Evolutionary conservation across 2,888 invertebrate species (phyloP), one percentile per base, ranked within the genome.

Genomic region (Nemurella pictetii): DNA sequence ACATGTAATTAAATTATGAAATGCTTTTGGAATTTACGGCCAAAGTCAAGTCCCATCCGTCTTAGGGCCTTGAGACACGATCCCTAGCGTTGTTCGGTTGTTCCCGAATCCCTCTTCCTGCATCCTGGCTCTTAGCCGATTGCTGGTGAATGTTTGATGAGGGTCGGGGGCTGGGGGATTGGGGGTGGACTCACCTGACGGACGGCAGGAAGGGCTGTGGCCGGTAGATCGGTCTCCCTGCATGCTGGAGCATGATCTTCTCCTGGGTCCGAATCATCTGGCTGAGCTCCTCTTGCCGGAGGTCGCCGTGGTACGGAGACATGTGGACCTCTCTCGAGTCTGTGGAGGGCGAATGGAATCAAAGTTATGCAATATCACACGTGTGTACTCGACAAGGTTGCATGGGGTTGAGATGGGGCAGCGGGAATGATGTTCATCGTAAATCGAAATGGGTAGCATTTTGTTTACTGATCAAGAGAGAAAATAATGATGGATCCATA

Each of bases 171-270:
- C 55, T 35, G 55, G 55, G 12, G 20, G n/a, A n/a, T n/a, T n/a
- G n/a, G n/a, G n/a, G n/a, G n/a, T 83, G n/a, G 2, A 75, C 84
- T 84, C 28, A 86, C 86, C 85, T 84, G 84, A 86, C 85, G 3
- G 82, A 75, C 0, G 86, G 86, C 28, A 86, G 84, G 78, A 86
- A 86, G 77, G 86, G 84, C 55, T 78, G 36, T 12, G 84, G 74
- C 9, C 84, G 80, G 80, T 83, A 80, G 30, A 85, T 80, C 26
- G 80, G n/a, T n/a, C 85, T 81, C 1, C 35, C 26, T 0, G 74
- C 36, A 26, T 86, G 82, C 72, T 86, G 82, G 32, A 86, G 30
- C 4, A 86, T 83, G 29, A 86, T 85, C 83, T 86, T 86, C 86
- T 86, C 85, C 83, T 85, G 80, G 0, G 85, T 86, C 2, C 82